These are phyloP conservation scores for Tachyglossus aculeatus DNA, from an alignment of 2,797 vertebrate species.

Conservation along the genomic window DNA sequence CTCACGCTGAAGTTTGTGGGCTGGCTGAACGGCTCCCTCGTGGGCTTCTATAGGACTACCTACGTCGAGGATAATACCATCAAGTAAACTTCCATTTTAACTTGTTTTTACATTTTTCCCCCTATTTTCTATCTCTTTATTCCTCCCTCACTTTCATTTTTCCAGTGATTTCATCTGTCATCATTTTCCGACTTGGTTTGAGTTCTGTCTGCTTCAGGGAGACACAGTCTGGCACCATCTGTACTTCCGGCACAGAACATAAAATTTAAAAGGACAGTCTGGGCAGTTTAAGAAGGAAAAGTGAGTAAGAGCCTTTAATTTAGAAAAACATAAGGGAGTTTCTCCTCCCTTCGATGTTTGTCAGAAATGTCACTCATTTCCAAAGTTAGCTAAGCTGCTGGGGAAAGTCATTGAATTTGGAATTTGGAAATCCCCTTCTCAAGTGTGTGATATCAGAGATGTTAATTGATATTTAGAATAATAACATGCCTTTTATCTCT, in stretches of 20 bases:
- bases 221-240: background rate
- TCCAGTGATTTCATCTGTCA: background rate
- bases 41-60: constrained; percentile 93
- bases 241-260: background rate
- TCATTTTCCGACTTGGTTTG: background rate
- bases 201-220: background rate
- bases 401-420: too few species aligned
- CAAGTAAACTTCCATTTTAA: constrained; percentile 78
- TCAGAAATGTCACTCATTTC: background rate
- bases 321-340: background rate
- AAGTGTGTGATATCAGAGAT: too few species aligned
- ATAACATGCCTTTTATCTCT: too few species aligned
- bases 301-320: background rate
- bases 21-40: constrained; percentile 88
- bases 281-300: background rate
- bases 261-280: background rate
- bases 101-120: background rate
- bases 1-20: constrained; percentile 89
- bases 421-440: too few species aligned
- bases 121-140: too few species aligned
- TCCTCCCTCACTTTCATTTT: background rate
- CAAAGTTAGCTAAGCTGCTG: too few species aligned
- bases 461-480: too few species aligned
- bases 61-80: constrained; percentile 77
- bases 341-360: background rate